Conservation (phyloP, 2,113 vertebrate species). For the Sapayoa aenigma region DNA sequence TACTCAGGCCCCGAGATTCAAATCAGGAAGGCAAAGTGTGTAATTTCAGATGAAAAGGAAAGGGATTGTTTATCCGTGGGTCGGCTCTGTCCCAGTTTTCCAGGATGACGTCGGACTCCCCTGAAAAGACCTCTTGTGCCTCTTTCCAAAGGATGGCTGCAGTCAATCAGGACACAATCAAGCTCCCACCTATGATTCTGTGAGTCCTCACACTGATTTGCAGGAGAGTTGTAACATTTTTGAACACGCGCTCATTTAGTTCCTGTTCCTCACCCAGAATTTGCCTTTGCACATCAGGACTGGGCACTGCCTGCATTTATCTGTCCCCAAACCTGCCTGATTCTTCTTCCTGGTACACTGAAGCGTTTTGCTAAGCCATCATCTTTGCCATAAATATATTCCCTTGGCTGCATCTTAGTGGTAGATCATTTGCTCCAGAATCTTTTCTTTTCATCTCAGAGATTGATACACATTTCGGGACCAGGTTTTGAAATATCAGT, state of each 20-base stretch:
- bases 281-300: background rate
- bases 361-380: background rate
- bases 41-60: background rate
- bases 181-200: background rate
- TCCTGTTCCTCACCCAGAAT: background rate
- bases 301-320: background rate
- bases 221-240: background rate
- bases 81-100: background rate
- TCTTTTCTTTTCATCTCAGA: background rate
- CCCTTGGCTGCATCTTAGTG: background rate
- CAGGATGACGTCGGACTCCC: background rate
- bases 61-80: background rate
- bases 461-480: background rate
- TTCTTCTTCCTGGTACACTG: background rate
- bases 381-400: background rate
- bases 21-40: background rate
- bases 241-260: background rate
- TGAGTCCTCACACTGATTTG: background rate
- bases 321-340: background rate
- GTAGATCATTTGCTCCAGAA: slow-evolving; percentile 10
- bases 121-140: background rate
- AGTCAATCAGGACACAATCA: background rate
- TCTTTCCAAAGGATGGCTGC: background rate
- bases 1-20: background rate
- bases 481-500: background rate